Conservation (phyloP, 2,113 vertebrate genomes). For the Centropus bengalensis region DNA sequence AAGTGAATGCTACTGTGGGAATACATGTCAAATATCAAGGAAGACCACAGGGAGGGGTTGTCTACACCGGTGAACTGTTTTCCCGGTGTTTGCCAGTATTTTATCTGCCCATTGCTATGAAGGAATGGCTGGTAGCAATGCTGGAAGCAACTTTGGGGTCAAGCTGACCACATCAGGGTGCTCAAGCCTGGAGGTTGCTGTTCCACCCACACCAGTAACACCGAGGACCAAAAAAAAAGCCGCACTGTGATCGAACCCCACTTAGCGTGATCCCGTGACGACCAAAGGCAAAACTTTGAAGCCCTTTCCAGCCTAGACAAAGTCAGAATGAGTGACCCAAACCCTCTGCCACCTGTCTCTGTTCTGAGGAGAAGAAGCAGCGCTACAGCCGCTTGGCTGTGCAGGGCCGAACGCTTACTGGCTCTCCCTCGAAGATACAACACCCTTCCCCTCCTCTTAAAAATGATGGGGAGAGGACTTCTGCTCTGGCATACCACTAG, state of each 20-base stretch:
- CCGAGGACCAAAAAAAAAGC: neutral
- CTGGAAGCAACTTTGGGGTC: rapidly evolving
- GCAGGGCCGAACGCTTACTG: rapidly evolving
- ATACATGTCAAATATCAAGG: neutral
- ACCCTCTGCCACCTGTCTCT: neutral
- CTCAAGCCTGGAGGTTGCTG: neutral
- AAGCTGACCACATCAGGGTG: neutral
- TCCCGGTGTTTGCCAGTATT: neutral
- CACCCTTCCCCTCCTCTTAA: neutral
- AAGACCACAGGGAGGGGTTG: rapidly evolving
- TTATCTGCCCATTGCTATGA: neutral
- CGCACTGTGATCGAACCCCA: rapidly evolving
- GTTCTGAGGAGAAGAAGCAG: neutral
- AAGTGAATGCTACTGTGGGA: neutral
- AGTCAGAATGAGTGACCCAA: neutral
- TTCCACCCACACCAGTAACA: neutral
- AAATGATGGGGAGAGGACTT: no score
- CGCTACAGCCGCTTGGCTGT: no score
- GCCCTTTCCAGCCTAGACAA: neutral
- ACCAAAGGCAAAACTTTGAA: neutral
- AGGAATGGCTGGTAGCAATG: neutral
- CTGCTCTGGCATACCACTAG: neutral
- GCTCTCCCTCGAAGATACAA: rapidly evolving
- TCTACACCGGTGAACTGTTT: neutral
- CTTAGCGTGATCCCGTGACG: neutral